Evolutionary conservation across 2,888 invertebrate species (phyloP), one percentile per base, ranked within the genome.

Genomic region (Crocallis elinguaria): DNA sequence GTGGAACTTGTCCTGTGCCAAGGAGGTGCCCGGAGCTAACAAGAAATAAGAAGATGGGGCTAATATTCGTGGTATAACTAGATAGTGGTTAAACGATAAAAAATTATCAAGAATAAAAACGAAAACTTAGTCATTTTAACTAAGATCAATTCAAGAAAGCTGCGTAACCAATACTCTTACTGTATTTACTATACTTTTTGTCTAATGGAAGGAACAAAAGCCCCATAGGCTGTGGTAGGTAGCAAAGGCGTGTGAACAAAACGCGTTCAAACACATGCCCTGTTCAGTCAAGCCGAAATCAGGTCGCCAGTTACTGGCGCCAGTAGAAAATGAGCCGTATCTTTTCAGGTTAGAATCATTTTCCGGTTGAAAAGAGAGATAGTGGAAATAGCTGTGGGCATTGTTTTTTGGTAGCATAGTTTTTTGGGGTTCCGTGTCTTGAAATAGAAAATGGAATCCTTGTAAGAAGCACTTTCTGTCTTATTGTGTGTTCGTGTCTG

Each of bases 171-270:
- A n/a, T n/a, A n/a, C n/a, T 29, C 35, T 8, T 25, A 25, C 19
- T 25, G 25, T 8, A 2, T 9, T 25, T 9, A 11, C 25, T 25
- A n/a, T 12, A 6, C 29, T 12, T 16, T 42, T 29, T 38, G 32
- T 27, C 71, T 77, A 78, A 77, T 79, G 79, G 76, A 82, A 84
- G 79, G 77, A 81, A 82, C 77, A 86, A 82, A 85, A 77, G 75
- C 67, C 62, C 68, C 63, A 68, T 12, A 38, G 60, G 69, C 67
- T 66, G 30, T 43, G 71, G 64, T 64, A 8, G 69, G 64, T 52
- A 70, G 72, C 69, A 76, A 76, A 77, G 76, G 79, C 79, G 79
- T 84, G 83, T 61, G 84, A 86, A 82, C 78, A 64, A 71, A 78
- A 78, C 73, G 75, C 75, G 69, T 69, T 77, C 69, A 68, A 81